Percentiles rank a stretch among this genome's conserved stretches.
Evolutionary conservation across 2,797 vertebrate species (phyloP).

Genomic region (Ctenopoma multispine): DNA sequence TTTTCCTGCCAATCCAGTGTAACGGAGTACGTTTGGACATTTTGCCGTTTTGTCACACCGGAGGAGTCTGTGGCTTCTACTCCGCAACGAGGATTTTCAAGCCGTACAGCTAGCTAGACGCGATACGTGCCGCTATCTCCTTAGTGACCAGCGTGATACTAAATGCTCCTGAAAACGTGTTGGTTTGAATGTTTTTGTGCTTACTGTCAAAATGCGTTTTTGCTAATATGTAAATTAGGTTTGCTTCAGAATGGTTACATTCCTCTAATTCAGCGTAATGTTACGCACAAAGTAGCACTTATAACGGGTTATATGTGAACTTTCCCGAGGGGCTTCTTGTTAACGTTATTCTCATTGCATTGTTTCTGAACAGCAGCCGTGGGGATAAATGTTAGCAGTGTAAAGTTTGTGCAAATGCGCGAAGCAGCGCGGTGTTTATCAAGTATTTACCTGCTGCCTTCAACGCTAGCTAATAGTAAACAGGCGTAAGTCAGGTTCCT

Average conservation of each 20-base stretch:
- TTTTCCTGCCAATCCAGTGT: constrained; percentile 3
- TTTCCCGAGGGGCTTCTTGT: constrained; percentile 15
- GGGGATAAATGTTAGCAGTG: no score
- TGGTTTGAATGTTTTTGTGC: not conserved
- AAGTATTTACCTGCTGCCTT: not conserved
- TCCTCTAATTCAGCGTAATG: not conserved
- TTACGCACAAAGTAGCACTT: not conserved
- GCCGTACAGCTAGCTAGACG: constrained; percentile 59
- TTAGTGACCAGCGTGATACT: not conserved
- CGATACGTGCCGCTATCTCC: constrained; percentile 48
- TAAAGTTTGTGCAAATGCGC: constrained; percentile 8
- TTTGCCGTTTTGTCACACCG: constrained; percentile 49
- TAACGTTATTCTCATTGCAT: not conserved
- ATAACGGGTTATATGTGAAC: constrained; percentile 13
- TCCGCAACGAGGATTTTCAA: constrained; percentile 71
- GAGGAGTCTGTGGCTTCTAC: constrained; percentile 60
- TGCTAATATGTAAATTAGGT: fast-evolving
- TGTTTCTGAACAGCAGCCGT: no score
- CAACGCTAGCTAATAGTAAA: not conserved
- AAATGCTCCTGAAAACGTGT: not conserved
- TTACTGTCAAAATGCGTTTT: no score
- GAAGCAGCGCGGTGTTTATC: not conserved
- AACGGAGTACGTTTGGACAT: constrained; percentile 38
- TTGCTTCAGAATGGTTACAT: not conserved
- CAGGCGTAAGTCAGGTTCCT: not conserved